Conservation (phyloP, 2,888 invertebrate genomes). For the Pachydiplax longipennis region DNA sequence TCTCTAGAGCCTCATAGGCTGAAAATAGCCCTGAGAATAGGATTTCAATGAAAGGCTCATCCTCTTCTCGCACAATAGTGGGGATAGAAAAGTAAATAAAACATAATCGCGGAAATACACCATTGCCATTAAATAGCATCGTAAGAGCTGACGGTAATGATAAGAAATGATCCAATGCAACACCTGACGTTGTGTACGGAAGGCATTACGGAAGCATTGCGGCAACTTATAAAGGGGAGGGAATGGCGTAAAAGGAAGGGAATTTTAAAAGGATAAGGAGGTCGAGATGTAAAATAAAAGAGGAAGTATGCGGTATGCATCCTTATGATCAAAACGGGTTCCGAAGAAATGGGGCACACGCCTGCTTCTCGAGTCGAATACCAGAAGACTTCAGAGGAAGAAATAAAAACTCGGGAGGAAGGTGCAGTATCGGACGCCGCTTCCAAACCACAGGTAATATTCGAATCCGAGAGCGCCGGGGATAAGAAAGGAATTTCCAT, state of each 20-base stretch:
- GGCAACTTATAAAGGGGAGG: neutral
- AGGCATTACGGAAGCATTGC: too few species aligned
- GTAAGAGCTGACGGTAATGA: too few species aligned
- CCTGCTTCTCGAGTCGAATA: neutral
- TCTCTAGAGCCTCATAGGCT: too few species aligned
- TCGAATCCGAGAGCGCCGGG: neutral
- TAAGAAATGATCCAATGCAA: too few species aligned
- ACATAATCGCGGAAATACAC: too few species aligned
- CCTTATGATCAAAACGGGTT: neutral
- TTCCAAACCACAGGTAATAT: neutral
- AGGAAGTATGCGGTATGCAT: neutral
- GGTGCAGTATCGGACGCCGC: neutral
- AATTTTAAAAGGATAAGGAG: neutral
- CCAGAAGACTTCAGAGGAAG: neutral
- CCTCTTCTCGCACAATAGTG: too few species aligned
- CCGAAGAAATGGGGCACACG: neutral
- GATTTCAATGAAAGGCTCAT: too few species aligned
- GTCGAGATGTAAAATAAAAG: neutral
- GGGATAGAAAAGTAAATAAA: too few species aligned
- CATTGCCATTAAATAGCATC: too few species aligned
- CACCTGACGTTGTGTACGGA: too few species aligned
- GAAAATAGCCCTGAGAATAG: too few species aligned
- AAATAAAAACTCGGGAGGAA: neutral
- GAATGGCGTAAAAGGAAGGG: neutral
- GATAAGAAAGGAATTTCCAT: too few species aligned